These are phyloP conservation scores for Diarsia rubi DNA, from an alignment of 2,888 invertebrate species.

Conservation along the genomic window DNA sequence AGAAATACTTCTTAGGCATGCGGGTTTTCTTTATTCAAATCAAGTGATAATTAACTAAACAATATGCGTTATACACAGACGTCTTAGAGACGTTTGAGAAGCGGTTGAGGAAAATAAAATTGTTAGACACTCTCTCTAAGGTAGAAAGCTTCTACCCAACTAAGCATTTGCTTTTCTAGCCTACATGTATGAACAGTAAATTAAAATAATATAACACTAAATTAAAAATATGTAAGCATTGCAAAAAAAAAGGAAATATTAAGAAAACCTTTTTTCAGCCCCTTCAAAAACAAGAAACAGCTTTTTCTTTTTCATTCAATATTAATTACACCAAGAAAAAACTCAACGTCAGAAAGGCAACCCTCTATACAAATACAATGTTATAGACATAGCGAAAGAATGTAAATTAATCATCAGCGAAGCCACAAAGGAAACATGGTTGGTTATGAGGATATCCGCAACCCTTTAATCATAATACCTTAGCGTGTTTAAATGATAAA, in stretches of 20 bases:
- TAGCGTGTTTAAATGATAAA: slow-evolving; percentile 68
- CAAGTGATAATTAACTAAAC: too few relatives aligned
- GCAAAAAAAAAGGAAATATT: background rate
- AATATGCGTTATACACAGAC: too few relatives aligned
- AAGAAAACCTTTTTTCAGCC: background rate
- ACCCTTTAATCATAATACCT: slow-evolving; percentile 63
- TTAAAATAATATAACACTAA: too few relatives aligned
- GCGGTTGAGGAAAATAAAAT: too few relatives aligned
- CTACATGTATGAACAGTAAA: too few relatives aligned
- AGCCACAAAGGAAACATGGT: slow-evolving; percentile 60
- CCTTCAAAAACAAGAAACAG: background rate
- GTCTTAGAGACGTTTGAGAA: too few relatives aligned
- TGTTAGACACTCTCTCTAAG: too few relatives aligned
- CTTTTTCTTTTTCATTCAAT: too few relatives aligned
- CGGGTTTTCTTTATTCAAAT: too few relatives aligned
- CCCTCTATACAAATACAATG: background rate
- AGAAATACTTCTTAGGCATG: too few relatives aligned
- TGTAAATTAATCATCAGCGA: slow-evolving; percentile 61
- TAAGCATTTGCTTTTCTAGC: too few relatives aligned
- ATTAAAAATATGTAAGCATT: background rate
- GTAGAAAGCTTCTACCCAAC: too few relatives aligned
- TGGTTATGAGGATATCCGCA: slow-evolving; percentile 64
- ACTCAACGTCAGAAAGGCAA: background rate
- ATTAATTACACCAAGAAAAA: slow-evolving; percentile 27
- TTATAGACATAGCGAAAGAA: slow-evolving; percentile 45